Evolutionary conservation across 2,113 vertebrate species (phyloP), one percentile per base, ranked within the genome.

Genomic region (Procavia capensis): DNA sequence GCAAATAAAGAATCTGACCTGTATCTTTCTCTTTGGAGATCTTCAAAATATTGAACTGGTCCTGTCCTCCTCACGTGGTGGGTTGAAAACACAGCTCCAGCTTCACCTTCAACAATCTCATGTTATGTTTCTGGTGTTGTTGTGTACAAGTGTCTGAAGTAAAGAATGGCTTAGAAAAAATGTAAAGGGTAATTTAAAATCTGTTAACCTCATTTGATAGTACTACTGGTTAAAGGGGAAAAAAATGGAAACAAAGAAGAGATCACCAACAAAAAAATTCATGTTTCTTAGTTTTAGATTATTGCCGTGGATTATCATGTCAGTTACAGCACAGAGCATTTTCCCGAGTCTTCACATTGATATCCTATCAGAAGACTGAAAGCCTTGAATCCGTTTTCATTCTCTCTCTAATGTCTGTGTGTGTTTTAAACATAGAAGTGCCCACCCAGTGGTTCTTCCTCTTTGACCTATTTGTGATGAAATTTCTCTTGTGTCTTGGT

Each of bases 381-480:
- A 54, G 13, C 41, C 80, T 93, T 34, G 0, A 78, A 54, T 96
- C 81, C 34, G 3, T 88, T 96, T 96, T 96, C 79, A 75, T 93
- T 95, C 84, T 85, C 96, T 84, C 1, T 89, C 57, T 75, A 16
- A 16, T 54, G 13, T 54, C 17, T 54, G 47, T 54, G n/a, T n/a
- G n/a, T n/a, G n/a, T 54, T 54, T 54, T 54, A 59, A 59, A 59
- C 57, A 29, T 29, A 80, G 16, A 72, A 59, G 61, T 20, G 85
- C 95, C 82, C 34, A 91, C 94, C 82, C 34, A 91, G 0, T 54
- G 27, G n/a, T 8, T 89, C 36, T 95, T 90, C 85, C 36, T 54
- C 57, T 97, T 91, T 70, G 96, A 87, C 45, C 19, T 90, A 50
- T 54, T 80, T n/a, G 5, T 89, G 1, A 93, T 95, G 39, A 57